These are phyloP conservation scores for Progne subis DNA, from an alignment of 2,113 vertebrate species.

Conservation along the genomic window DNA sequence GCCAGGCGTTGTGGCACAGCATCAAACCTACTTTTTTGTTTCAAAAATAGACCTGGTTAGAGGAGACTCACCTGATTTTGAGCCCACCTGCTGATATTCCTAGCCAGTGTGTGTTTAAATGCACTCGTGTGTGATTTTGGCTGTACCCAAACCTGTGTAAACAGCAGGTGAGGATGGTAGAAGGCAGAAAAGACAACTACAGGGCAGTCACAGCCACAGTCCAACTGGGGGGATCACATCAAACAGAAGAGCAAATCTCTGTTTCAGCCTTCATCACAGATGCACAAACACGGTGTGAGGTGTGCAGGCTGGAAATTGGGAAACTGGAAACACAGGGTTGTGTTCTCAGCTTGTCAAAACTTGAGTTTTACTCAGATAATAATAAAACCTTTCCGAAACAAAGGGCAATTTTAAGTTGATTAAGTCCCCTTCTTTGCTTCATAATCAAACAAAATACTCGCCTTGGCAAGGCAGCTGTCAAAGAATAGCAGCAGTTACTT, in stretches of 20 bases:
- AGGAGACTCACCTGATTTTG: background rate
- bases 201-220: background rate
- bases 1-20: background rate
- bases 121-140: background rate
- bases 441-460: background rate
- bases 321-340: background rate
- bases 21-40: background rate
- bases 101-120: background rate
- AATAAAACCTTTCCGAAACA: background rate
- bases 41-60: background rate
- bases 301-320: background rate
- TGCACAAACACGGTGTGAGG: rapidly evolving
- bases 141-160: rapidly evolving
- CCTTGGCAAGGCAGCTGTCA: background rate
- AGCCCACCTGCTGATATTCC: background rate
- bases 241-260: background rate
- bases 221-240: rapidly evolving
- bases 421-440: background rate
- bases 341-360: background rate
- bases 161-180: rapidly evolving
- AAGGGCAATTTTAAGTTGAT: background rate
- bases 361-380: background rate
- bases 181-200: background rate
- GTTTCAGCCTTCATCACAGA: background rate
- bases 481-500: constrained; percentile 13